phyloP scores from a whole-genome alignment of 2,888 invertebrate genomes.

The Heteropelma amictum region DNA sequence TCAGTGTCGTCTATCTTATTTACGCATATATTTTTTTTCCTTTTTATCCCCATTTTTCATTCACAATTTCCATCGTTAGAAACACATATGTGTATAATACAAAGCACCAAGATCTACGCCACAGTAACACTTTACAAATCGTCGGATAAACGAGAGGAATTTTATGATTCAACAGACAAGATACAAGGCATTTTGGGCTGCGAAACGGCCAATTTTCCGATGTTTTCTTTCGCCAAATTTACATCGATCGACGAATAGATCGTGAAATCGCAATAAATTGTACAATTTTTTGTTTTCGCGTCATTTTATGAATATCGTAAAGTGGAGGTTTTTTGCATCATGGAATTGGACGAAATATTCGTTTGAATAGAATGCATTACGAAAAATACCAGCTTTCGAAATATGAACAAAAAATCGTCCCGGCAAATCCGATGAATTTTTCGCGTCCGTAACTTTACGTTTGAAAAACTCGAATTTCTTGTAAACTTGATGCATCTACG shows the following conservation, averaged over 20 bases:
- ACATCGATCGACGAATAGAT: not conserved
- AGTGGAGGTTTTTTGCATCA: too few species aligned
- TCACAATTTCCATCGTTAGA: slow-evolving; percentile 46
- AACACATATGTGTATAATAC: slow-evolving; percentile 63
- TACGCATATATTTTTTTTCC: not conserved
- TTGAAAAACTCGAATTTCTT: slow-evolving; percentile 39
- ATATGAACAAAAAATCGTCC: not conserved
- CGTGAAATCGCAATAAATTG: not conserved
- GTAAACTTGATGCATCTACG: slow-evolving; percentile 25
- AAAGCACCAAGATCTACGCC: slow-evolving; percentile 69
- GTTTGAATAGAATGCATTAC: not conserved
- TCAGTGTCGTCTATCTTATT: slow-evolving; percentile 53
- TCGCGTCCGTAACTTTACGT: slow-evolving; percentile 12
- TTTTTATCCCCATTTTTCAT: slow-evolving; percentile 12
- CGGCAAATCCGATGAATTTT: not conserved
- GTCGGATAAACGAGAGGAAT: slow-evolving; percentile 9
- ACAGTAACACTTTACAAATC: slow-evolving; percentile 41
- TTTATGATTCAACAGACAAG: slow-evolving; percentile 3
- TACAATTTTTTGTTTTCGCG: not conserved
- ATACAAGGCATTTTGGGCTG: not conserved
- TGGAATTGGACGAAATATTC: not conserved
- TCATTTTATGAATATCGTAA: not conserved
- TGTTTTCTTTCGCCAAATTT: not conserved
- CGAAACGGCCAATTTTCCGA: not conserved
- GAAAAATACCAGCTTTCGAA: not conserved